Percentiles rank a stretch among this genome's conserved stretches.
Evolutionary conservation across 2,113 vertebrate species (phyloP).

Genomic region (Tringa solitaria): DNA sequence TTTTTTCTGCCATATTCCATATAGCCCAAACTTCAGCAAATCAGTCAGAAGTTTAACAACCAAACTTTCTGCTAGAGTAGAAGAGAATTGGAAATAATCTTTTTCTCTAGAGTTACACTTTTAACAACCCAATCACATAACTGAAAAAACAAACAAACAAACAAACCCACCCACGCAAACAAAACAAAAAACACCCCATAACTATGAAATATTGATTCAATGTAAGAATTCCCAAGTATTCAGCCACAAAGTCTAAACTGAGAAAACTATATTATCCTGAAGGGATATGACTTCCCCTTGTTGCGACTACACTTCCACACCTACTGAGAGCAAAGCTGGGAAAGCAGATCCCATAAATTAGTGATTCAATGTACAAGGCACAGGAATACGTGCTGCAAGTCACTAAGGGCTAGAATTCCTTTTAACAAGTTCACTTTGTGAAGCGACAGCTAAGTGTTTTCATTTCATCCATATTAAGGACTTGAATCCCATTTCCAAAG

Average conservation of each 20-base stretch:
- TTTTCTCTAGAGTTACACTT: not conserved
- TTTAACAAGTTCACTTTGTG: not conserved
- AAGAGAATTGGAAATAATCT: not conserved
- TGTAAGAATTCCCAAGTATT: not conserved
- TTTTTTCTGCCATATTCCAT: not conserved
- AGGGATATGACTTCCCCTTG: not conserved
- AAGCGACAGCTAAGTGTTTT: not conserved
- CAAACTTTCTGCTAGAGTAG: not conserved
- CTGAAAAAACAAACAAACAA: not conserved
- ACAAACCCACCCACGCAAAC: not conserved
- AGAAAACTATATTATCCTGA: not conserved
- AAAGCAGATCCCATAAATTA: not conserved
- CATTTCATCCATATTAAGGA: not conserved
- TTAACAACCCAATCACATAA: not conserved
- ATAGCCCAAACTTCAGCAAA: not conserved
- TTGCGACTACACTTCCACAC: not conserved
- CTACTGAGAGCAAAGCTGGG: not conserved
- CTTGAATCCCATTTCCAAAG: not conserved
- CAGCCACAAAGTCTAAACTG: not conserved
- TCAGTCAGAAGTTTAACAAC: not conserved
- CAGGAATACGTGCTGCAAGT: not conserved
- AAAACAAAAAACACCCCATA: not conserved
- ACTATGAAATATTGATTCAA: not conserved
- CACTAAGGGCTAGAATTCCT: not conserved
- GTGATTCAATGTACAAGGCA: not conserved